Evolutionary conservation across 2,888 invertebrate species (phyloP), one percentile per base, ranked within the genome.

Genomic region (Alloplasta piceator): DNA sequence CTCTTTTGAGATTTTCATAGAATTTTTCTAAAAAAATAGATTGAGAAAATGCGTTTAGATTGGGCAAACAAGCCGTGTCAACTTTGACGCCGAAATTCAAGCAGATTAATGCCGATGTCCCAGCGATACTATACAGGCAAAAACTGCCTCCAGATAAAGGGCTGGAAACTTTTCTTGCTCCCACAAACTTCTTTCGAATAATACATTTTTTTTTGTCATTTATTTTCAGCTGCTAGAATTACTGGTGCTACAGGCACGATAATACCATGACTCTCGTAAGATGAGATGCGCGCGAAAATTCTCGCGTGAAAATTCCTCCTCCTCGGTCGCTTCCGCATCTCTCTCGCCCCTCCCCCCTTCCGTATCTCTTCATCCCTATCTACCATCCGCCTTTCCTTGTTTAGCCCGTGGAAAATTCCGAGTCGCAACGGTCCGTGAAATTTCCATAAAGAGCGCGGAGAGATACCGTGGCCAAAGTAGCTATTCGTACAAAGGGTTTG

Each of bases 371-470:
- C 55, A 41, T 48, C 46, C 56, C 60, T 38, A 50, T 50, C 60
- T 39, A 16, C 12, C 14, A 36, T n/a, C 56, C 16, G 41, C 68
- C 61, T 48, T 50, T 52, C 55, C 38, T 12, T 50, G n/a, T 36
- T 56, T 55, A 63, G 56, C 73, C 56, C 67, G 58, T 43, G 70
- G 50, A 73, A 50, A 73, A 50, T 68, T 64, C 73, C 38, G 87
- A 88, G 88, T 86, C 89, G 85, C 85, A 87, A 82, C 81, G 84
- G 85, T 81, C 86, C 85, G 87, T 85, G 87, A 89, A 90, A 91
- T 91, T 90, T 90, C 87, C 90, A 90, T 91, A 91, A 90, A 90
- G 89, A 89, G 87, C 86, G 85, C 82, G 82, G 87, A 26, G 86
- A 85, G 75, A 70, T 56, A 58, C 71, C 74, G 55, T 63, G 68